Conservation (phyloP, 1,140 invertebrate species). For the Gyrodactylus bullatarudis region DNA sequence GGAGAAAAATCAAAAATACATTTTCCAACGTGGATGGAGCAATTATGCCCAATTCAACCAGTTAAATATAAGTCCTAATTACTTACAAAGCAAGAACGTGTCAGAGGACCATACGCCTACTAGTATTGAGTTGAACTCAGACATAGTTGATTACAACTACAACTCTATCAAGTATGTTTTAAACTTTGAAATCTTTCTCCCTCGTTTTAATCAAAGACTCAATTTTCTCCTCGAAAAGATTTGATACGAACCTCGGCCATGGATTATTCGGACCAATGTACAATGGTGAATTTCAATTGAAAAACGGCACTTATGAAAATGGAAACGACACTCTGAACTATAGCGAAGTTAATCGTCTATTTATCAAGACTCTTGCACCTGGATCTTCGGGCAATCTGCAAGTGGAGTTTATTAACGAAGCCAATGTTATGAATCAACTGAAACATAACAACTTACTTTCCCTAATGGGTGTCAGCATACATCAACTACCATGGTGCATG, state of each 20-base stretch:
- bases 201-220: not conserved
- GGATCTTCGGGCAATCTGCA: not conserved
- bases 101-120: not conserved
- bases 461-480: not conserved
- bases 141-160: not conserved
- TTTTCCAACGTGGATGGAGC: too few relatives aligned
- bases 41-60: not conserved
- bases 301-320: not conserved
- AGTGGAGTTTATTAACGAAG: not conserved
- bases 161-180: not conserved
- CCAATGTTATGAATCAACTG: not conserved
- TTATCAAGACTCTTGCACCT: conserved; percentile 1
- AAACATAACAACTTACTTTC: conserved; percentile 3
- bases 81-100: not conserved
- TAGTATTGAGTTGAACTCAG: not conserved
- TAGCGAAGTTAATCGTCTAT: not conserved
- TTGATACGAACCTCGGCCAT: not conserved
- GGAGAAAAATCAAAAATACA: not conserved
- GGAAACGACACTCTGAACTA: not conserved
- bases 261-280: not conserved
- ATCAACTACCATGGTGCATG: conserved; percentile 2
- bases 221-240: not conserved
- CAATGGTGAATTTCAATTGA: not conserved
- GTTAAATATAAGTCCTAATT: not conserved
- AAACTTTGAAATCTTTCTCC: too few relatives aligned